Evolutionary conservation across 2,113 vertebrate species (phyloP).

Genomic region (Eubucco bourcierii): DNA sequence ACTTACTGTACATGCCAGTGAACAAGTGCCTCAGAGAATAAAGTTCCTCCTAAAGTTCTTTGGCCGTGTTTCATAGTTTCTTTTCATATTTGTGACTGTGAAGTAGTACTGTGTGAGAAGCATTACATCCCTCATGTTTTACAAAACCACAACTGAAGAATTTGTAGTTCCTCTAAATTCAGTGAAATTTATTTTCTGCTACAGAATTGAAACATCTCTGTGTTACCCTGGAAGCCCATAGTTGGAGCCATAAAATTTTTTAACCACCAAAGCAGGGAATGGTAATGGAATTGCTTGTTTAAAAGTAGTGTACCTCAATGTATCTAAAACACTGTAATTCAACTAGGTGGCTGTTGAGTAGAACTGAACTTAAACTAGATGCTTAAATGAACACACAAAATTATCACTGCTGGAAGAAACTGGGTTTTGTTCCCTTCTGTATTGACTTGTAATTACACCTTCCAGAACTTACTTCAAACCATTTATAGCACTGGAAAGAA

Average conservation of each 20-base stretch:
- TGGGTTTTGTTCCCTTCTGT: background rate
- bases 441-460: background rate
- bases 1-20: background rate
- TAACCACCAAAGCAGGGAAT: background rate
- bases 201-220: background rate
- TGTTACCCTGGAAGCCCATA: background rate
- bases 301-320: background rate
- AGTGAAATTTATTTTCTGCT: background rate
- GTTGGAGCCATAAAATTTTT: background rate
- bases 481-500: background rate
- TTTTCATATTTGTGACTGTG: background rate
- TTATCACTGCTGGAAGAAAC: background rate
- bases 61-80: background rate
- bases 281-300: background rate
- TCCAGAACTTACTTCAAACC: background rate
- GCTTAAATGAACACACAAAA: background rate
- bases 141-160: background rate
- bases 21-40: constrained; percentile 20
- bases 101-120: background rate
- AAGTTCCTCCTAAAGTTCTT: background rate
- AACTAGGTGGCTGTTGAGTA: background rate
- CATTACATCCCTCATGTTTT: background rate
- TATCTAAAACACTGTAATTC: background rate
- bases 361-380: background rate
- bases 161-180: background rate